These are phyloP conservation scores for Triplophysa dalaica DNA, from an alignment of 2,113 vertebrate species.

Conservation along the genomic window DNA sequence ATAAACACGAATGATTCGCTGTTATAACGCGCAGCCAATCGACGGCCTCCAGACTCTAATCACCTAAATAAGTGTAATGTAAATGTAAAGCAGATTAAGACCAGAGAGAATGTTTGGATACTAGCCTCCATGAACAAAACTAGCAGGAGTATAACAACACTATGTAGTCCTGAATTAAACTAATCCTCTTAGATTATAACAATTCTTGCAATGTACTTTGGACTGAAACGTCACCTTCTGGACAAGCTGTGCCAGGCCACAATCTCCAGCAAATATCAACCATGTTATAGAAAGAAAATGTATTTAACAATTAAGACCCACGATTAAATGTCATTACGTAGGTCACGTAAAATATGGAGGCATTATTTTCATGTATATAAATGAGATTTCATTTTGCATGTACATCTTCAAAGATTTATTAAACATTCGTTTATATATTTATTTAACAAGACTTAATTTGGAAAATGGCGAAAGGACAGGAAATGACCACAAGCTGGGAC, in stretches of 20 bases:
- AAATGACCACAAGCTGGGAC: too few relatives aligned
- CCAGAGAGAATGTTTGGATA: too few relatives aligned
- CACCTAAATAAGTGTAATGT: too few relatives aligned
- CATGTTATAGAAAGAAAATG: neutral
- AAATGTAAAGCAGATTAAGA: too few relatives aligned
- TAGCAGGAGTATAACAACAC: neutral
- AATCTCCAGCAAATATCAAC: neutral
- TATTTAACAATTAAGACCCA: neutral
- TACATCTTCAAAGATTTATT: too few relatives aligned
- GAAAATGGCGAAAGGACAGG: too few relatives aligned
- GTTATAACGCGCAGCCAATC: slow-evolving; percentile 12
- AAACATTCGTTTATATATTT: too few relatives aligned
- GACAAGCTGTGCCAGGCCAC: slow-evolving; percentile 11
- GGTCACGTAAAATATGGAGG: neutral
- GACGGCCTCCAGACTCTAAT: too few relatives aligned
- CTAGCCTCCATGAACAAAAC: neutral
- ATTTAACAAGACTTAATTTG: too few relatives aligned
- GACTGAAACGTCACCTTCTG: neutral
- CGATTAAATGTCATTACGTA: neutral
- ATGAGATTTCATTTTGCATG: too few relatives aligned
- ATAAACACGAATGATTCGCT: neutral
- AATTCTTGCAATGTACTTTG: slow-evolving; percentile 25
- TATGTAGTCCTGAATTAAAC: neutral
- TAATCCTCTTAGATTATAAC: slow-evolving; percentile 43
- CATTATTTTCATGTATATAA: neutral